Evolutionary conservation across 2,888 invertebrate genomes (phyloP).

Genomic region (Fragum sueziense): DNA sequence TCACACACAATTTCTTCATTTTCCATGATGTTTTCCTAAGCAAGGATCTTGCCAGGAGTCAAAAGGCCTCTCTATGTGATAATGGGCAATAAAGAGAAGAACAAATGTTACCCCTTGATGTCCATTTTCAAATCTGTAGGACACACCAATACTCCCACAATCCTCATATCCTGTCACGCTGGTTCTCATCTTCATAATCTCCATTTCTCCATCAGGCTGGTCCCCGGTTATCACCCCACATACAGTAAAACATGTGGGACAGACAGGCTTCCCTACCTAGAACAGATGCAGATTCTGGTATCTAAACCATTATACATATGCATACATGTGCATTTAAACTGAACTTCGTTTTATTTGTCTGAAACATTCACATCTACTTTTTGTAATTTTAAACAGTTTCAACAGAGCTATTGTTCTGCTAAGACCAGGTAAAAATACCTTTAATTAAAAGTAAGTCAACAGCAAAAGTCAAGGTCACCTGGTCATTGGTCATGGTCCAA

Average conservation of each 20-base stretch:
- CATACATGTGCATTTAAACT: not conserved
- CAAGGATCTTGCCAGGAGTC: no score
- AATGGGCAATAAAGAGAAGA: no score
- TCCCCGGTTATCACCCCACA: constrained; percentile 59
- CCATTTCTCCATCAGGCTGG: constrained; percentile 59
- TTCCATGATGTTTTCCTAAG: no score
- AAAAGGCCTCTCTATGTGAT: no score
- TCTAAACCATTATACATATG: not conserved
- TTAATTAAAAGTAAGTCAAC: not conserved
- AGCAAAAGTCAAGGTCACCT: no score
- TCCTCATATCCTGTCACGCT: constrained; percentile 48
- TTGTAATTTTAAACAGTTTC: no score
- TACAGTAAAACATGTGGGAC: constrained; percentile 83
- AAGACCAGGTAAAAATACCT: not conserved
- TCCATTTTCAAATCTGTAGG: constrained; percentile 77
- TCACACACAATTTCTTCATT: not conserved
- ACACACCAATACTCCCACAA: constrained; percentile 57
- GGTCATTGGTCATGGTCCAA: no score
- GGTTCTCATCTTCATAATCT: constrained; percentile 21
- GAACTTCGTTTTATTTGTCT: not conserved
- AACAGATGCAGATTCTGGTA: not conserved
- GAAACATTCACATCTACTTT: no score
- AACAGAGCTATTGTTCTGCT: not conserved
- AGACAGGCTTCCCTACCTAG: constrained; percentile 44
- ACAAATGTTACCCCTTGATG: constrained; percentile 65